Evolutionary conservation across 2,113 vertebrate species (phyloP), one percentile per base, ranked within the genome.

Genomic region (Corynorhinus townsendii): DNA sequence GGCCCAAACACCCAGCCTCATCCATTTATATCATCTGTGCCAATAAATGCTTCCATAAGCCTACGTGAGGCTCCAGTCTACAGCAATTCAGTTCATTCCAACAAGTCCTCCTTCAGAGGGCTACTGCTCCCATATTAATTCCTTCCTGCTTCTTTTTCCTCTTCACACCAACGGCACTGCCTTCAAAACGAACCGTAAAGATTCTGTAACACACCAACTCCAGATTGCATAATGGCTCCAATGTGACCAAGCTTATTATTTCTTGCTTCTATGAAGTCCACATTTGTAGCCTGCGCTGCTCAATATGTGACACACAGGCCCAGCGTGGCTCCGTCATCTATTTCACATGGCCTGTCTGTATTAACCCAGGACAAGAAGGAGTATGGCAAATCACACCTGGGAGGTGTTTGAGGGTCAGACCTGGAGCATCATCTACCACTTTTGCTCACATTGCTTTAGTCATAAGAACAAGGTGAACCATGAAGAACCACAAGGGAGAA

Each of bases 1-100:
- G 69, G 52, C 79, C 79, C 52, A 62, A 71, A 73, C 90, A 95
- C 62, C 89, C 96, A 72, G 62, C 91, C 80, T 84, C 86, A 89
- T 91, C 73, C 4, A 7, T 49, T 86, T 92, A 90, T 86, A 84
- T 93, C 22, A 0, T 82, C 76, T 90, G 28, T 95, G 94, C 81
- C 35, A 85, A 68, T 22, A 93, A 92, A 62, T 86, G 22, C 2
- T 86, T 54, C 64, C 5, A 0, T 90, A 88, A 86, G 83, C 95
- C 86, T 96, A 91, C 75, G 54, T 85, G 77, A 95, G 91, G 84
- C 0, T 40, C 81, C 87, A 77, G 80, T 77, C 89, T 95, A 59
- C 38, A 94, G 2, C 54, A 52, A 40, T 86, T 75, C 73, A 73
- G 40, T 94, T 96, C 94, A 72, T 76, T 91, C 43, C 89, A 59